Conservation (phyloP, 1,140 invertebrate species). For the Atopsyche davidsoni region DNA sequence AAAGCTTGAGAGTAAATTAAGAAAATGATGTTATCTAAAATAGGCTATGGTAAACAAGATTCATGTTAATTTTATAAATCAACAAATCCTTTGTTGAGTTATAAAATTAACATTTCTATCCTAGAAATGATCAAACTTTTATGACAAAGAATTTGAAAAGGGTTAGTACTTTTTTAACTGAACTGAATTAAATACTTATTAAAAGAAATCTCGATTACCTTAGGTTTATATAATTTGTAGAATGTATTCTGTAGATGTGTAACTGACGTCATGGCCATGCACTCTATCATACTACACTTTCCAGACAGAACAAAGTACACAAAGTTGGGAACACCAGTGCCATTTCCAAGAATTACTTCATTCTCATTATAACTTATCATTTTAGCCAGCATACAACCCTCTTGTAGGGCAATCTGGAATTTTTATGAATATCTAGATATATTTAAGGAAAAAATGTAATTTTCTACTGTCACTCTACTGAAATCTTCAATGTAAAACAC, state of each 20-base stretch:
- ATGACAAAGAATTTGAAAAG: no score
- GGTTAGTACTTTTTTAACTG: background rate
- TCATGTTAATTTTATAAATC: background rate
- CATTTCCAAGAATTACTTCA: conserved; percentile 57
- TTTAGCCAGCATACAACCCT: conserved; percentile 59
- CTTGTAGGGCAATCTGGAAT: conserved; percentile 46
- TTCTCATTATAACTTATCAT: conserved; percentile 50
- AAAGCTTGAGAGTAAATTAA: background rate
- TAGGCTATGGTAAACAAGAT: background rate
- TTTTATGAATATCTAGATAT: conserved; percentile 22
- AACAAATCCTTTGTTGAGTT: background rate
- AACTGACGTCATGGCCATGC: conserved; percentile 34
- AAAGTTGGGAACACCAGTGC: conserved; percentile 54
- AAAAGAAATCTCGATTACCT: conserved; percentile 4
- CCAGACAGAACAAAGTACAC: conserved; percentile 58
- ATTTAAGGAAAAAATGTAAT: conserved; percentile 9
- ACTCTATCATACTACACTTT: conserved; percentile 56
- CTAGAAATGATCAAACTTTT: background rate
- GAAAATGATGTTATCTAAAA: background rate
- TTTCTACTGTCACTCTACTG: background rate
- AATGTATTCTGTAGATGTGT: conserved; percentile 36
- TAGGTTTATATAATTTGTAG: conserved; percentile 46
- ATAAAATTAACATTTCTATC: background rate
- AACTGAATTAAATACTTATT: background rate
- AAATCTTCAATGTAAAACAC: background rate